Evolutionary conservation across 2,888 invertebrate genomes (phyloP).

Genomic region (Busseola fusca): DNA sequence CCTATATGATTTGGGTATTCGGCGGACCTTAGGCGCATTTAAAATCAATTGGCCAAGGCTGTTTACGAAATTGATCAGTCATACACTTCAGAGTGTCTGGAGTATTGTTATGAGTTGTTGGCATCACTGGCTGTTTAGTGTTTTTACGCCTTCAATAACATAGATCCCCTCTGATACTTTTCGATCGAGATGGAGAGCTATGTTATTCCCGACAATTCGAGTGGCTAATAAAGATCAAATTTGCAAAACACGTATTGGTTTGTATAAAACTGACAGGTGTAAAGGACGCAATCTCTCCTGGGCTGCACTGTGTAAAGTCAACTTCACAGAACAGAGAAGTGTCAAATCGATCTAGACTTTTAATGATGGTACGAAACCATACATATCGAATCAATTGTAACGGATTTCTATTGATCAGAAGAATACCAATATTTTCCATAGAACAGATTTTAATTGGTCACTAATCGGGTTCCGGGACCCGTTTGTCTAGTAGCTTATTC

Average conservation of each 20-base stretch:
- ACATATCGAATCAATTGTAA: background rate
- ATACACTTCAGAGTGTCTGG: background rate
- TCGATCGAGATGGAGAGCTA: background rate
- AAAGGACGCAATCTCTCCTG: background rate
- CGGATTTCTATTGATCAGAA: background rate
- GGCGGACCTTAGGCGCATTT: conserved; percentile 2
- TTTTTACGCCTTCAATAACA: background rate
- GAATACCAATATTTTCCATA: background rate
- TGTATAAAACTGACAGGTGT: background rate
- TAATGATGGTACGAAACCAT: background rate
- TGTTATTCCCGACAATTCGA: background rate
- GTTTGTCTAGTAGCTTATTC: background rate
- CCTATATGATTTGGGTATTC: conserved; percentile 15
- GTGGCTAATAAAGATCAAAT: background rate
- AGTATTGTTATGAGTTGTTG: background rate
- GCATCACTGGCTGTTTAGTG: background rate
- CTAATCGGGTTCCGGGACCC: background rate
- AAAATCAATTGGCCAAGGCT: conserved; percentile 17
- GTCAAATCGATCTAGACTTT: background rate
- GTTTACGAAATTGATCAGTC: background rate
- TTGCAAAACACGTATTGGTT: background rate
- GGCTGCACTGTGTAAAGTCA: background rate
- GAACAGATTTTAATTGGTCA: background rate
- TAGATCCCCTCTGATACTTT: background rate
- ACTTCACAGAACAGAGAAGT: too few relatives aligned